Conservation (phyloP, 37 sponge, comb jelly and placozoan genomes). For the Dysidea cf. avara region DNA sequence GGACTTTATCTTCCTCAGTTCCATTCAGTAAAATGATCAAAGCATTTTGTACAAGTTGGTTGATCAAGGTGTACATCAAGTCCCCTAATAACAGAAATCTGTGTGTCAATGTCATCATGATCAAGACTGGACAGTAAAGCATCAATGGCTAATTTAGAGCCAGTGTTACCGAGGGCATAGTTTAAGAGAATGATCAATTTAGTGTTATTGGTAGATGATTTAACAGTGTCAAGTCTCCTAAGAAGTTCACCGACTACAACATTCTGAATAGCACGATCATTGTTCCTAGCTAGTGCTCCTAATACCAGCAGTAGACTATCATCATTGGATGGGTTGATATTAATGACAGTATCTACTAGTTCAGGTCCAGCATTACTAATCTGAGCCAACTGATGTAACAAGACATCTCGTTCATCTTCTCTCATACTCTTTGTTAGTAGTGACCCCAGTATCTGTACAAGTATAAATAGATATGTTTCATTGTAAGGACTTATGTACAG, state of each 20-base stretch:
- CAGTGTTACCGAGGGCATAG: slow-evolving; percentile 57
- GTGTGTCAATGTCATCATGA: slow-evolving; percentile 31
- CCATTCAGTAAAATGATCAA: neutral
- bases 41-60: slow-evolving; percentile 18
- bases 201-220: neutral
- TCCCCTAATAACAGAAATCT: slow-evolving; percentile 28
- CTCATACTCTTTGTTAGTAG: neutral
- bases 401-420: neutral
- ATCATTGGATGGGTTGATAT: neutral
- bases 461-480: too few species aligned
- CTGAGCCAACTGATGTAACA: neutral
- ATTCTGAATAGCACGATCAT: too few species aligned
- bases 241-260: slow-evolving; percentile 12
- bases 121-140: slow-evolving; percentile 20
- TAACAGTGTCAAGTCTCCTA: slow-evolving; percentile 1
- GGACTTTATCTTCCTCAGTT: slow-evolving; percentile 2
- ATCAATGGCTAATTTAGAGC: slow-evolving; percentile 9
- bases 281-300: slow-evolving; percentile 25
- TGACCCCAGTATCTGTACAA: neutral
- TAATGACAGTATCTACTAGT: slow-evolving; percentile 8
- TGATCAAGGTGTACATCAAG: slow-evolving; percentile 17
- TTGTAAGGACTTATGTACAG: too few species aligned
- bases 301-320: slow-evolving; percentile 36
- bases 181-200: slow-evolving; percentile 14
- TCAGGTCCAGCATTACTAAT: too few species aligned